These are phyloP conservation scores for Sipha maydis DNA, from an alignment of 2,888 invertebrate genomes.

Conservation along the genomic window DNA sequence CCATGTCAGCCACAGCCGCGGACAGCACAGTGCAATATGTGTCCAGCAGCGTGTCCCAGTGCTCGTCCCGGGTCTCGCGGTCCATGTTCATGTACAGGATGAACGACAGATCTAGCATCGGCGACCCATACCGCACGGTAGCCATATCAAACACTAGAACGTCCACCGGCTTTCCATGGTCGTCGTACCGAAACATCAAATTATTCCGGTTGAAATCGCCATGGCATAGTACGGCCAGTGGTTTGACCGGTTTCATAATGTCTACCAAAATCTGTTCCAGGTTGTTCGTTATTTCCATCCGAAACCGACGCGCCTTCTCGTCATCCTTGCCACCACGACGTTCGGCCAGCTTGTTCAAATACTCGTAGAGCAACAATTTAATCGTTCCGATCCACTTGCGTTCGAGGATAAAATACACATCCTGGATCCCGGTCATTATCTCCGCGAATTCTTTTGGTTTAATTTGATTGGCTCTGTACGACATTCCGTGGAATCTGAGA, in stretches of 20 bases:
- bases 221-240: constrained; percentile 64
- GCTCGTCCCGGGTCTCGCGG: constrained; percentile 70
- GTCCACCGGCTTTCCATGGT: constrained; percentile 52
- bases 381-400: not conserved
- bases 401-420: not conserved
- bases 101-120: constrained; percentile 73
- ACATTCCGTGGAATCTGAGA: constrained; percentile 64
- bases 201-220: constrained; percentile 65
- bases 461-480: constrained; percentile 63
- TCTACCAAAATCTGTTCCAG: not conserved
- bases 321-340: not conserved
- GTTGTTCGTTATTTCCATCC: not conserved
- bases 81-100: constrained; percentile 75
- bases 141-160: constrained; percentile 64
- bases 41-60: constrained; percentile 73
- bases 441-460: not conserved
- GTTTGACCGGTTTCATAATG: constrained; percentile 55
- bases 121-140: constrained; percentile 69
- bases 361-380: not conserved
- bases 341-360: not conserved
- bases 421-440: not conserved
- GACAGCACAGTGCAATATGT: constrained; percentile 73
- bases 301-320: not conserved
- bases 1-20: constrained; percentile 56
- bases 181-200: constrained; percentile 64